Percentiles rank a stretch among this genome's conserved stretches.
Evolutionary conservation across 2,888 invertebrate genomes (phyloP).

Genomic region (Lapara coniferarum): DNA sequence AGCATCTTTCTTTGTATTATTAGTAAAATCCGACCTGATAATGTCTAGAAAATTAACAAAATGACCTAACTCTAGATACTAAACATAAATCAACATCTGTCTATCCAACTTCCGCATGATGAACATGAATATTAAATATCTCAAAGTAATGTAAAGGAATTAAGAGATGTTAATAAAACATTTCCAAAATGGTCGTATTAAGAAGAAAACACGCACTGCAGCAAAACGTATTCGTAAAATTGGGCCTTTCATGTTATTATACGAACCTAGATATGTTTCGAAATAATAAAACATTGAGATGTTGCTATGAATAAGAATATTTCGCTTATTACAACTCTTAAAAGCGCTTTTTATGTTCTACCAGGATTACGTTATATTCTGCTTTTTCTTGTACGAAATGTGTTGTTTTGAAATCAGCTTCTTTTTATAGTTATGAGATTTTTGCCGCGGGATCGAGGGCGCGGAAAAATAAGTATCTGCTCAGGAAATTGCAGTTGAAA

Average conservation of each 20-base stretch:
- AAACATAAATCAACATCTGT: not conserved
- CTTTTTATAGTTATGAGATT: constrained; percentile 14
- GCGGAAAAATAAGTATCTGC: not conserved
- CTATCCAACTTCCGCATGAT: not conserved
- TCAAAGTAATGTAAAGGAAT: constrained; percentile 7
- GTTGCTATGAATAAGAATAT: constrained; percentile 50
- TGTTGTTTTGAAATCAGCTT: constrained; percentile 5
- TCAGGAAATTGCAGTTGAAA: too few species aligned
- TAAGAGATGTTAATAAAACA: constrained; percentile 30
- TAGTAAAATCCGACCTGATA: too few species aligned
- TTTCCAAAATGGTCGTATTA: constrained; percentile 71
- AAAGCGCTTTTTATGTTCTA: constrained; percentile 37
- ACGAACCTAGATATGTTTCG: constrained; percentile 50
- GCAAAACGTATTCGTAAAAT: constrained; percentile 57
- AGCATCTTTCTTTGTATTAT: too few species aligned
- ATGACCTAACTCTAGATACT: not conserved
- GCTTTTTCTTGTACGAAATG: constrained; percentile 1
- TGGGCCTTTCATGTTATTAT: constrained; percentile 64
- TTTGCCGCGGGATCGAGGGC: not conserved
- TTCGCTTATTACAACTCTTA: constrained; percentile 40
- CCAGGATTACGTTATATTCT: constrained; percentile 32
- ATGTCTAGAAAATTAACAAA: too few species aligned
- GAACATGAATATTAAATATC: not conserved
- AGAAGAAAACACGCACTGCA: constrained; percentile 67
- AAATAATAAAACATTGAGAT: constrained; percentile 53